Base-by-base conservation (phyloP, 1,140 invertebrate species). In the Eueides isabella region DNA sequence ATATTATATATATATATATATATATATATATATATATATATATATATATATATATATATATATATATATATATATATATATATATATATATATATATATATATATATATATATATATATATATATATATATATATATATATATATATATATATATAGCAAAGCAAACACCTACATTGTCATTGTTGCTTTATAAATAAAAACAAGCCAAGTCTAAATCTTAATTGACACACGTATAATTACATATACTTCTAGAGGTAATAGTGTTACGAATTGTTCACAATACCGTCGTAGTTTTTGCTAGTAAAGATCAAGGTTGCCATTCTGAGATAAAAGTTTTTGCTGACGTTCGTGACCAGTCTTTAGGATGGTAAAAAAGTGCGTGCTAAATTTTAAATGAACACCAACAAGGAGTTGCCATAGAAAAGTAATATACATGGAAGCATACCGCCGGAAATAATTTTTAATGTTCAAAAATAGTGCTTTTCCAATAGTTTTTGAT, bases 311-410 rank as follows among this genome's bases (percentile, higher is more conserved):
- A 92, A 91, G 91, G 89, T 83, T 86, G 75, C 83, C 70, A 71
- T 84, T 79, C 73, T 74, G 75, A 86, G 85, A 89, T 90, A 87
- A 85, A 83, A 87, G 62, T 91, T 91, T 92, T 92, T 92, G 87
- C 82, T 74, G 65, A 69, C 78, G 85, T 85, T 92, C 90, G 90
- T 92, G 90, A 92, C 85, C 80, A 87, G 89, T 88, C 84, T 86
- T 80, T 80, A 74, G 72, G 77, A 85, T 76, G 48, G 78, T 75
- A 90, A 91, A 92, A 91, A 92, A 90, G 81, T 80, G 75, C 80
- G 83, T 89, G 85, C 85, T 84, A 87, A 90, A 89, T 91, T 84
- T 86, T 84, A 91, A 92, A 91, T 91, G 84, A 85, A 76, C 80
- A 79, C 72, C 77, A 84, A 85, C 85, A 85, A 83, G 80, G 79